A percentile compares a stretch with the other conserved stretches of the same genome.
These are phyloP conservation scores for Oligia strigilis DNA, from an alignment of 2,888 invertebrate species.

Conservation along the genomic window DNA sequence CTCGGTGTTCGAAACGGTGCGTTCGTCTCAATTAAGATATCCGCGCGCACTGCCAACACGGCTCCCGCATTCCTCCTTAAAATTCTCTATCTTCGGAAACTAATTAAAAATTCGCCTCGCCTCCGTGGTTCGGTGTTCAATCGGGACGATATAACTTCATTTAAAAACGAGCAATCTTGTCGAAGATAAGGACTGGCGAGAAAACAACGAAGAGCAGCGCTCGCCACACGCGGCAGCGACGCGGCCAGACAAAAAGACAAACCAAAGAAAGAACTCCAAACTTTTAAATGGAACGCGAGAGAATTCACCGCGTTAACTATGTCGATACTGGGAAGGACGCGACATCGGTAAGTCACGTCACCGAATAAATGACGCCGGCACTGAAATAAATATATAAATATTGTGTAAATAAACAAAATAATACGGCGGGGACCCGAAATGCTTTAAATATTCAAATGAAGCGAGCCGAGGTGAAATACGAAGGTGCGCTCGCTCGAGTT, in stretches of 20 bases:
- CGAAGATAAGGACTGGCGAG: conserved; percentile 88
- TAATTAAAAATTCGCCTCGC: conserved; percentile 90
- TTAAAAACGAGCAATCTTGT: conserved; percentile 90
- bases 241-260: conserved; percentile 83
- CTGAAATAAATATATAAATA: conserved; percentile 90
- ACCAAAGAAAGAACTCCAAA: conserved; percentile 85
- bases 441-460: conserved; percentile 91
- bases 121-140: conserved; percentile 87
- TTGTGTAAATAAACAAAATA: conserved; percentile 90
- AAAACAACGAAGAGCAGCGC: conserved; percentile 89
- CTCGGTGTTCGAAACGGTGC: conserved; percentile 77
- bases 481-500: conserved; percentile 89
- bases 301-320: conserved; percentile 89
- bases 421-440: conserved; percentile 87
- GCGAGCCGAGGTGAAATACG: conserved; percentile 90
- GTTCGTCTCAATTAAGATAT: conserved; percentile 88
- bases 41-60: conserved; percentile 84
- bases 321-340: conserved; percentile 90
- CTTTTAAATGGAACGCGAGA: conserved; percentile 89
- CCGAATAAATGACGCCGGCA: conserved; percentile 88
- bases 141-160: conserved; percentile 90
- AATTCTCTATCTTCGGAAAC: conserved; percentile 90
- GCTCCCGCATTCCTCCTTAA: conserved; percentile 88
- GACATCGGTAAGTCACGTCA: conserved; percentile 90
- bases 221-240: conserved; percentile 86